Evolutionary conservation across 2,113 vertebrate species (phyloP).

Genomic region (Xiphophorus couchianus): DNA sequence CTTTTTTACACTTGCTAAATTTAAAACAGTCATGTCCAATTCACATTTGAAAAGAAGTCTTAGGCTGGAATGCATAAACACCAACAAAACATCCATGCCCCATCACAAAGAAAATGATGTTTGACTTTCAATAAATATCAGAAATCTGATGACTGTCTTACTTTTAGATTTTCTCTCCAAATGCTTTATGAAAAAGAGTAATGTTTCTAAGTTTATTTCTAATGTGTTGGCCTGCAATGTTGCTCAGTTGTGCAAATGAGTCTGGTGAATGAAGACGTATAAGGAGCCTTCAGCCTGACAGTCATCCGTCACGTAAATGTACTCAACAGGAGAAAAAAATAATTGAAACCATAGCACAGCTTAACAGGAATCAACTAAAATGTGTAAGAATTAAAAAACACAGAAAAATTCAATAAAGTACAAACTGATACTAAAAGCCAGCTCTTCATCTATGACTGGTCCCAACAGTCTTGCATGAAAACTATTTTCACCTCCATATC

Average conservation of each 20-base stretch:
- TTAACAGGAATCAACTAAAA: neutral
- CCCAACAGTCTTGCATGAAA: neutral
- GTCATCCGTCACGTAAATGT: neutral
- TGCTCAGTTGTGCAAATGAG: neutral
- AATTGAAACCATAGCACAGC: neutral
- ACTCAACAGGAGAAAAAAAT: neutral
- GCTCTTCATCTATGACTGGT: neutral
- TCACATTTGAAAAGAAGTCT: neutral
- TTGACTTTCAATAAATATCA: too few relatives aligned
- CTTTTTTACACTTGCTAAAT: neutral
- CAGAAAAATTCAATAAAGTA: neutral
- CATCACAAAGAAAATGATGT: too few relatives aligned
- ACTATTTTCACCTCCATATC: neutral
- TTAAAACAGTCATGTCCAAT: constrained; percentile 12
- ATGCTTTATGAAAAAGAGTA: neutral
- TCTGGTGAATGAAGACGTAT: too few relatives aligned
- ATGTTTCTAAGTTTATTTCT: neutral
- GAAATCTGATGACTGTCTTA: neutral
- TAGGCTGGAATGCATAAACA: too few relatives aligned
- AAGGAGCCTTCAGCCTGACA: neutral
- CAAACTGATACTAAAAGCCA: neutral
- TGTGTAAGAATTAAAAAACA: neutral
- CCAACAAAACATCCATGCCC: neutral
- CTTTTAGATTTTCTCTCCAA: neutral
- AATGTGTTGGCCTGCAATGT: neutral